Evolutionary conservation across 2,888 invertebrate genomes (phyloP), one percentile per base, ranked within the genome.

Genomic region (Rutpela maculata): DNA sequence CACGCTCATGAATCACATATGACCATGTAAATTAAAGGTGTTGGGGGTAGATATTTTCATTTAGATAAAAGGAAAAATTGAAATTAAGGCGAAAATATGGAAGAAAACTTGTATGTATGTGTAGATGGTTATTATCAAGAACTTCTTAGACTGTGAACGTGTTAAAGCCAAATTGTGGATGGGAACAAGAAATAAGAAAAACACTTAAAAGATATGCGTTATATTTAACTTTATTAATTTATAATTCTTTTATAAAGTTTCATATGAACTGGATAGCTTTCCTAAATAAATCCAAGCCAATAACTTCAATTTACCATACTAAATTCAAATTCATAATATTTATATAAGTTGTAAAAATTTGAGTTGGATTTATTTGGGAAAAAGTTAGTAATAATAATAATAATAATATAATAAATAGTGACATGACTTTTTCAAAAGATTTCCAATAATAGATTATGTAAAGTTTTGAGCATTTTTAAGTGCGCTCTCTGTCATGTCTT

Each of bases 221-320:
- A 89, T 90, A 89, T 89, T 90, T 89, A 90, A 90, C 89, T 90
- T 90, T 90, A 90, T 89, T 89, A 88, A 89, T 89, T 90, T 90
- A 89, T 89, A 89, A 89, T 89, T 89, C 89, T 90, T 89, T 90
- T 89, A 90, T 90, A 90, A 90, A 90, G 89, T 89, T 90, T 89
- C 87, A 89, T 89, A 89, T 89, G 89, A 89, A 89, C 87, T 89
- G 87, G 88, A 88, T 88, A 89, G 88, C 86, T 86, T 84, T 85
- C 85, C 85, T 80, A 87, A 88, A 88, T 87, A 88, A 89, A 89
- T 88, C 87, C 88, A 88, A 88, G 85, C 82, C 87, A 86, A 87
- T 84, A 81, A 75, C 72, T 70, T 73, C 72, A 75, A 82, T 80
- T 82, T 83, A 83, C 81, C 80, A 78, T 78, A 79, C 74, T 80